Base-by-base conservation (phyloP, 35 echinoderm and acorn worm species). In the Chiridota heheva region DNA sequence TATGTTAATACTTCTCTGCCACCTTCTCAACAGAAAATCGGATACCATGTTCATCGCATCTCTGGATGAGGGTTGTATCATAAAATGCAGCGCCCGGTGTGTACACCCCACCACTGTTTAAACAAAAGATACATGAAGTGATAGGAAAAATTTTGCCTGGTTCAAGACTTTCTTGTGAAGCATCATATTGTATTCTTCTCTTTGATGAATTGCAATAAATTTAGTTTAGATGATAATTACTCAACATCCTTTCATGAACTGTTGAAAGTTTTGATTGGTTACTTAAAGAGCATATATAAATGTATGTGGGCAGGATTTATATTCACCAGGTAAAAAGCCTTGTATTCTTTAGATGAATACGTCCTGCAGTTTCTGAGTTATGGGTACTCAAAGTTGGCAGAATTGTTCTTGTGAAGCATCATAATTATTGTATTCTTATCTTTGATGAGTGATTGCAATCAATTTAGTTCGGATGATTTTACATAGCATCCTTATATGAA, bases 61-160 rank as follows among this genome's bases (percentile, higher is more conserved):
- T 40, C 30, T 72, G 40, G 30, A 72, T 72, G 40, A 72, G 69
- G 17, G 69, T 27, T 20, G 69, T 72, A 7, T 42, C 26, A 30
- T 72, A 44, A 72, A 72, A 72, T 1, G 69, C 69, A 41, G 36
- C 69, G 44, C 40, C 69, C 12, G 69, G 69, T 42, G 69, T 72
- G n/a, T 42, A 72, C 37, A 72, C 69, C 6, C 69, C 69, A 44
- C 69, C 69, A 28, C 69, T 72, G 40, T 27, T 30, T 36, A 69
- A 40, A 4, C 36, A 36, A 38, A n/a, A n/a, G n/a, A n/a, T n/a
- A n/a, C n/a, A n/a, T n/a, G n/a, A n/a, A n/a, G n/a, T n/a, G n/a
- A n/a, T n/a, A n/a, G n/a, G n/a, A n/a, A n/a, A n/a, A n/a, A n/a
- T n/a, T n/a, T n/a, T n/a, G n/a, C n/a, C n/a, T n/a, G n/a, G n/a